phyloP scores from a whole-genome alignment of 2,888 invertebrate genomes.

The Platypus cylindrus region DNA sequence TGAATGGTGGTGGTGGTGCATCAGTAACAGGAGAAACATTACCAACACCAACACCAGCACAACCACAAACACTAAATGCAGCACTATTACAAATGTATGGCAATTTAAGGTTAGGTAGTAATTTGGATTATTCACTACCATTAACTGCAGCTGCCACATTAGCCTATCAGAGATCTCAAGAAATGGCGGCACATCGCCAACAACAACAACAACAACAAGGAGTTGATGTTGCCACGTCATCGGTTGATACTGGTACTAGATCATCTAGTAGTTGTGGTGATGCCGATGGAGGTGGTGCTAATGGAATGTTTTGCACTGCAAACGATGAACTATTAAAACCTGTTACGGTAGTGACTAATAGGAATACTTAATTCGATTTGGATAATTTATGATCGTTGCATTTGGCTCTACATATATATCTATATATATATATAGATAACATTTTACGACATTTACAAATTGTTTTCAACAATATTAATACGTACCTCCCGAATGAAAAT shows the following conservation, averaged over 20 bases:
- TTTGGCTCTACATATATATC: no score
- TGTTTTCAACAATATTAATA: no score
- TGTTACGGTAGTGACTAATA: constrained; percentile 33
- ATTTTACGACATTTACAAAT: no score
- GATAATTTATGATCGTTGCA: no score
- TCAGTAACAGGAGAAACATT: constrained; percentile 13
- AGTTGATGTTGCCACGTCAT: not conserved
- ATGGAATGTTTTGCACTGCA: constrained; percentile 4
- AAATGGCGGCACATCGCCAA: constrained; percentile 5
- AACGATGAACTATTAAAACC: constrained; percentile 32
- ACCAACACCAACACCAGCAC: constrained; percentile 20
- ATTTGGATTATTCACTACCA: constrained; percentile 24
- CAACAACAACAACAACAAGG: no score
- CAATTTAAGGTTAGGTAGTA: constrained; percentile 22
- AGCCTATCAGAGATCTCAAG: constrained; percentile 6
- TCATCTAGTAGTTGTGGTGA: constrained; percentile 16
- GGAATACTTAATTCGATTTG: no score
- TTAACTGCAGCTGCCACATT: constrained; percentile 19
- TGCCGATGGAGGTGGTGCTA: not conserved
- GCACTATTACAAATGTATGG: constrained; percentile 25
- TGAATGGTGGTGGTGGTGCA: constrained; percentile 34
- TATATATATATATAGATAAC: no score
- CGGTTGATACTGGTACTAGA: no score
- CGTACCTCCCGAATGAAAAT: no score
- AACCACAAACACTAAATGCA: no score